phyloP scores from a whole-genome alignment of 2,113 vertebrate genomes.

The Coryphaenoides rupestris region DNA sequence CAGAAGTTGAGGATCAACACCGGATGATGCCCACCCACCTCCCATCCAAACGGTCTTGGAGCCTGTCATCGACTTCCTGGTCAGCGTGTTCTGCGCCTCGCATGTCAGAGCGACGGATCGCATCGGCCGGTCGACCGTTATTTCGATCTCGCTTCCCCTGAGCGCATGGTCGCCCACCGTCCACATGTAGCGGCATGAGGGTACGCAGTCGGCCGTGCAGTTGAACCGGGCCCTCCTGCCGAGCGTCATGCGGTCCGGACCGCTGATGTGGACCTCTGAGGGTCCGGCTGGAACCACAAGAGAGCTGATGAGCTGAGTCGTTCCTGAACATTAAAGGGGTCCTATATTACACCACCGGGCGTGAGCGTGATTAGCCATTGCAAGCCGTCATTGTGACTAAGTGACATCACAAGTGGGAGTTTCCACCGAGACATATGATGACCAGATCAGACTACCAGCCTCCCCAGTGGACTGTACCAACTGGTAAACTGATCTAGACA shows the following conservation, averaged over 20 bases:
- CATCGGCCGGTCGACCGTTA: conserved; percentile 14
- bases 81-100: conserved; percentile 37
- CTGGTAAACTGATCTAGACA: too few species aligned
- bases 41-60: conserved; percentile 10
- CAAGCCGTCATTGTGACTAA: too few species aligned
- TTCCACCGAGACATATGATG: too few species aligned
- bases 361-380: too few species aligned
- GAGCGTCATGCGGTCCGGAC: conserved; percentile 6
- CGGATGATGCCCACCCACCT: conserved; percentile 18
- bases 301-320: not conserved
- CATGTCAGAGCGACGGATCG: conserved; percentile 36
- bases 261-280: conserved; percentile 25
- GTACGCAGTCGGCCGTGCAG: conserved; percentile 29
- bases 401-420: too few species aligned
- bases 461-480: too few species aligned
- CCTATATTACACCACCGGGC: too few species aligned
- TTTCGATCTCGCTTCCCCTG: conserved; percentile 29
- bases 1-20: not conserved
- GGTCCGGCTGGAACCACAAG: conserved; percentile 35
- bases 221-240: not conserved
- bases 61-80: not conserved
- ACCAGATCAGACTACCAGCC: too few species aligned
- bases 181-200: conserved; percentile 31
- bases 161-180: conserved; percentile 18
- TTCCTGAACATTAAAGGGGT: too few species aligned